Evolutionary conservation across 2,888 invertebrate species (phyloP).

Genomic region (Galerucella pusilla): DNA sequence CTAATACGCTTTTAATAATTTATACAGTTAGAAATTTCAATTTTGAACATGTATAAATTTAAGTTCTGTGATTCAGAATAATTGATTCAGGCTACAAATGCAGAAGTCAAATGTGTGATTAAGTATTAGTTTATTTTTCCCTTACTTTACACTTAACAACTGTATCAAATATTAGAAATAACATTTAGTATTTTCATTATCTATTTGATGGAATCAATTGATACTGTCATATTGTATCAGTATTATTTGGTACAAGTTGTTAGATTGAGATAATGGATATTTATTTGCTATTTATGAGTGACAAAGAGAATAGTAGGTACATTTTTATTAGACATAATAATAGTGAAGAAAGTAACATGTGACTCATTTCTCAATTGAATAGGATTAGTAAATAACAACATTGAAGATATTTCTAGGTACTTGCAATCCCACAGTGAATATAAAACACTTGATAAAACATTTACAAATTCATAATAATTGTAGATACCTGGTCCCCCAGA

Average conservation of each 20-base stretch:
- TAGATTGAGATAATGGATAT: conserved; percentile 9
- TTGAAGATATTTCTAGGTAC: conserved; percentile 12
- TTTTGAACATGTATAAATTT: conserved; percentile 32
- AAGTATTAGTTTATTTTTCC: conserved; percentile 9
- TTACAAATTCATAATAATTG: conserved; percentile 13
- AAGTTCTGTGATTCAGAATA: conserved; percentile 36
- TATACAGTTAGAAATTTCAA: conserved; percentile 47
- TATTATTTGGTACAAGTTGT: conserved; percentile 13
- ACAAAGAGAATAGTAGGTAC: conserved; percentile 12
- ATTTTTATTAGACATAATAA: conserved; percentile 10
- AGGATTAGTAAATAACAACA: conserved; percentile 17
- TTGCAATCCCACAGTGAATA: conserved; percentile 15
- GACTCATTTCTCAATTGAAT: conserved; percentile 28
- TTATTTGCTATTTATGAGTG: conserved; percentile 14
- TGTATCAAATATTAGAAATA: conserved; percentile 8
- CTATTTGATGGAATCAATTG: not conserved
- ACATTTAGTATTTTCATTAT: not conserved
- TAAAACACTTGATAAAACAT: not conserved
- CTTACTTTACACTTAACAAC: not conserved
- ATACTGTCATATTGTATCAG: not conserved
- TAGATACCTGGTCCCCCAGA: not conserved
- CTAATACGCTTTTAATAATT: conserved; percentile 42
- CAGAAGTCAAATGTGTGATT: conserved; percentile 32
- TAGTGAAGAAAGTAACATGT: conserved; percentile 23
- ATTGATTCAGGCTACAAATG: conserved; percentile 16